These are phyloP conservation scores for Omphaloscelis lunosa DNA, from an alignment of 2,888 invertebrate genomes.

Conservation along the genomic window DNA sequence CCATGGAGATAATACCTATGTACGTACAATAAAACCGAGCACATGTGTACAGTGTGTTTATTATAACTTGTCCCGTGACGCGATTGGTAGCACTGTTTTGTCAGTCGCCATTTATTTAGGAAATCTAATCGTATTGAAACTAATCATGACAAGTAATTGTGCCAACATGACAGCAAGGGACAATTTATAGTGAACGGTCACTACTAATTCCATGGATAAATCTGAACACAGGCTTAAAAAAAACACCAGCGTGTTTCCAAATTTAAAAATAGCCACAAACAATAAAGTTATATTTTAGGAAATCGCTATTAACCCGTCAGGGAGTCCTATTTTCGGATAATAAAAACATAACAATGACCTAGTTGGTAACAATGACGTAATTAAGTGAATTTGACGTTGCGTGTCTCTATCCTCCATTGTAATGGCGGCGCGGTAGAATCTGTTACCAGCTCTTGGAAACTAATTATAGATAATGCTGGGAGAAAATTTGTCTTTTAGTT, in stretches of 20 bases:
- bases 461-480: constrained; percentile 54
- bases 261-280: constrained; percentile 34
- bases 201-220: neutral
- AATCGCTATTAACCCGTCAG: constrained; percentile 62
- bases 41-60: too few relatives aligned
- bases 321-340: constrained; percentile 60
- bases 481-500: constrained; percentile 51
- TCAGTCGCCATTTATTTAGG: too few relatives aligned
- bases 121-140: too few relatives aligned
- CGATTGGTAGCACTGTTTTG: too few relatives aligned
- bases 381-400: constrained; percentile 70
- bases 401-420: constrained; percentile 66
- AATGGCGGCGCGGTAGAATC: constrained; percentile 38
- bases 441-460: constrained; percentile 51
- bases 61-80: too few relatives aligned
- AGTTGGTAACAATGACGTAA: constrained; percentile 64
- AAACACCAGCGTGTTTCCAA: neutral
- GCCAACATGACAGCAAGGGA: too few relatives aligned
- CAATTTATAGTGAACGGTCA: too few relatives aligned
- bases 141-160: too few relatives aligned
- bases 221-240: constrained; percentile 3
- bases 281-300: constrained; percentile 40
- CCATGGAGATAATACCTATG: neutral
- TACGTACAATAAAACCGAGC: too few relatives aligned
- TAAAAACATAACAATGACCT: constrained; percentile 66